phyloP scores from a whole-genome alignment of 2,113 vertebrate genomes.

The Rhinogobius similis region DNA sequence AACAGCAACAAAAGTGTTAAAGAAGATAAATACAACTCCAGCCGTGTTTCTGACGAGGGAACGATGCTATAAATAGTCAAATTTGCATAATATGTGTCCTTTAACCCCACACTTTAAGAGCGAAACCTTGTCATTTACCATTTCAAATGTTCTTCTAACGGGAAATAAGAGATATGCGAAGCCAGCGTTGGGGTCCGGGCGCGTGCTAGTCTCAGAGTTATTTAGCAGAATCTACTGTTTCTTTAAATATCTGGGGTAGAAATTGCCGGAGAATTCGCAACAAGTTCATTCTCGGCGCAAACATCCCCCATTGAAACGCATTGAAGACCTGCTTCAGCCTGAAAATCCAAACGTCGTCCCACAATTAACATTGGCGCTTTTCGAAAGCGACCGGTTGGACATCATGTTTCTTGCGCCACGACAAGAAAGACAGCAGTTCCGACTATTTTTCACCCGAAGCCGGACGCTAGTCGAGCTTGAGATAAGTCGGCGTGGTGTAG shows the following conservation, averaged over 20 bases:
- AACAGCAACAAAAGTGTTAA: too few relatives aligned
- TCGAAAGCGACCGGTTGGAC: slow-evolving; percentile 24
- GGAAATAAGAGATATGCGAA: background rate
- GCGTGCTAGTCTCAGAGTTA: slow-evolving; percentile 55
- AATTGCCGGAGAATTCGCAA: slow-evolving; percentile 23
- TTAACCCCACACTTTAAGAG: background rate
- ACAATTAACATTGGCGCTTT: slow-evolving; percentile 16
- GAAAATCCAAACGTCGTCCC: slow-evolving; percentile 37
- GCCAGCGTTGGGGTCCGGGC: slow-evolving; percentile 49
- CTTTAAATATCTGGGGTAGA: slow-evolving; percentile 41
- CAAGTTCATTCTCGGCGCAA: slow-evolving; percentile 27
- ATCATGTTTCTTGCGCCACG: slow-evolving; percentile 13
- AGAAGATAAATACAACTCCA: too few relatives aligned
- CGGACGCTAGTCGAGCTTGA: slow-evolving; percentile 86
- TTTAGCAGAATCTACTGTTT: slow-evolving; percentile 44
- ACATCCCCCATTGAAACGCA: slow-evolving; percentile 34
- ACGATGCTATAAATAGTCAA: too few relatives aligned
- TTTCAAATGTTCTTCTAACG: too few relatives aligned
- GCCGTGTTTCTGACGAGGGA: too few relatives aligned
- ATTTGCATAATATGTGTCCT: too few relatives aligned
- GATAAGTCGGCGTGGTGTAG: slow-evolving; percentile 94
- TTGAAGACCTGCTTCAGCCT: slow-evolving; percentile 70
- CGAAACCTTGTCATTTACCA: background rate
- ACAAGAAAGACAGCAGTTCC: slow-evolving; percentile 16
- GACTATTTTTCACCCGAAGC: background rate